Conservation (phyloP, 2,888 invertebrate genomes). For the Timema cristinae region DNA sequence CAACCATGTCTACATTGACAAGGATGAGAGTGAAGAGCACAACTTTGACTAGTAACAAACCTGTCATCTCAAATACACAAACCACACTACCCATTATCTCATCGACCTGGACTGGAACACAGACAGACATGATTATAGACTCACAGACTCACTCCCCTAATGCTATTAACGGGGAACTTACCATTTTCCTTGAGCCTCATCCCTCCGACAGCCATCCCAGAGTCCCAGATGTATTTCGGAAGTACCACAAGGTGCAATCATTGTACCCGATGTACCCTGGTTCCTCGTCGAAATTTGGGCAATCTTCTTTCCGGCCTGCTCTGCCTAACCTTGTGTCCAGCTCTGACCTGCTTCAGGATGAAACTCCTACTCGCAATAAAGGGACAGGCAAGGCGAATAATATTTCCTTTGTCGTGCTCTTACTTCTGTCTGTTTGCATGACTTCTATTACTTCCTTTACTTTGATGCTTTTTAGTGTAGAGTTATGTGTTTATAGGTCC, state of each 20-base stretch:
- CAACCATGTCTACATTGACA: conserved; percentile 15
- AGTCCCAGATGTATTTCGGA: conserved; percentile 67
- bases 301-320: conserved; percentile 22
- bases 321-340: conserved; percentile 16
- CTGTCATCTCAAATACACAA: not conserved
- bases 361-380: conserved; percentile 15
- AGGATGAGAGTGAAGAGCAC: conserved; percentile 15
- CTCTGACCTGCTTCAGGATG: conserved; percentile 41
- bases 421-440: not conserved
- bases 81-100: not conserved
- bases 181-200: conserved; percentile 22
- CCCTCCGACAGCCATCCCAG: conserved; percentile 42
- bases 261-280: conserved; percentile 57
- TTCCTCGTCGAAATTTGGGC: conserved; percentile 14
- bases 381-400: not conserved
- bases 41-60: not conserved
- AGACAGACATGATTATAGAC: not conserved
- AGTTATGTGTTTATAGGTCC: not conserved
- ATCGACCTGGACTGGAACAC: not conserved
- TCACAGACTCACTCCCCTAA: conserved; percentile 10
- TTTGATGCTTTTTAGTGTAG: not conserved
- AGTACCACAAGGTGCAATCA: conserved; percentile 70
- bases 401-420: not conserved
- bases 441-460: not conserved
- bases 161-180: conserved; percentile 19